Evolutionary conservation across 2,113 vertebrate genomes (phyloP).

Genomic region (Pycnonotus jocosus): DNA sequence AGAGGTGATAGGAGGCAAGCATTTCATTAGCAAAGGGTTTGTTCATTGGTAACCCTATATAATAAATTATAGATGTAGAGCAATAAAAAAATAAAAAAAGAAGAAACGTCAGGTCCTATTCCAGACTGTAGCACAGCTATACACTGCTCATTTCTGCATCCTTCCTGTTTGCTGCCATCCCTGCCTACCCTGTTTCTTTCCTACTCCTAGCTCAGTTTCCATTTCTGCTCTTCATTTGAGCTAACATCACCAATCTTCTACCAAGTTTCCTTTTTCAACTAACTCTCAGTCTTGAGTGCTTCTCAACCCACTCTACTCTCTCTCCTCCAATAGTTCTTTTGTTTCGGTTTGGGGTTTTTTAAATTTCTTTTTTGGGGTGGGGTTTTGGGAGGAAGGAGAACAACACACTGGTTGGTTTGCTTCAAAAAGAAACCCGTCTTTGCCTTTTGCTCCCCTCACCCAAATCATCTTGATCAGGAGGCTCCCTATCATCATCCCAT

Average conservation of each 20-base stretch:
- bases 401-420: neutral
- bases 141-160: neutral
- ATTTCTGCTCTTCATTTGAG: neutral
- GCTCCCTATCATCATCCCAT: neutral
- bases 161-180: neutral
- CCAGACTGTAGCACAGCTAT: neutral
- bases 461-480: neutral
- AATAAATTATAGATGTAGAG: neutral
- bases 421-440: neutral
- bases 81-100: neutral
- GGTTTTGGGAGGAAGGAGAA: neutral
- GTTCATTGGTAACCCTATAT: neutral
- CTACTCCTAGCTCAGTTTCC: neutral
- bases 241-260: neutral
- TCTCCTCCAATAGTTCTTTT: neutral
- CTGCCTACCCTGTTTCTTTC: neutral
- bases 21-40: neutral
- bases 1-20: neutral
- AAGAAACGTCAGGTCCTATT: neutral
- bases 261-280: neutral
- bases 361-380: accelerated
- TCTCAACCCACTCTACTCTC: neutral
- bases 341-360: neutral
- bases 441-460: neutral
- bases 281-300: neutral